These are phyloP conservation scores for Alcedo atthis DNA, from an alignment of 2,797 vertebrate genomes.

Conservation along the genomic window DNA sequence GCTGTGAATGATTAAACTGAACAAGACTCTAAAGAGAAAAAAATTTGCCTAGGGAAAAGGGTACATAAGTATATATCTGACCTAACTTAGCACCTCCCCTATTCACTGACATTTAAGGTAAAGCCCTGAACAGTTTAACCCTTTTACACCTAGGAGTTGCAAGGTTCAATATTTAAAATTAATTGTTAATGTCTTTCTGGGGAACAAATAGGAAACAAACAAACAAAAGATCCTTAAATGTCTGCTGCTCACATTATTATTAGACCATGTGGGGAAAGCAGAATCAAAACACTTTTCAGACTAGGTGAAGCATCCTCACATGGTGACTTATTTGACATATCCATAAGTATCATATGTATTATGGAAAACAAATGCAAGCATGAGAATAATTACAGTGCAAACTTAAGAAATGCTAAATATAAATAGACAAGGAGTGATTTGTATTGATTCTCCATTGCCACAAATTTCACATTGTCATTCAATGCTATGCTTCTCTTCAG, in stretches of 20 bases:
- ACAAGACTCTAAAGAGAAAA: neutral
- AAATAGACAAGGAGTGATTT: neutral
- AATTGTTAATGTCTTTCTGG: neutral
- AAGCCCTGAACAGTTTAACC: neutral
- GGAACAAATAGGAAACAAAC: neutral
- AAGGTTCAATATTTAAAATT: neutral
- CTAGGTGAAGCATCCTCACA: neutral
- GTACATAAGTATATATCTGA: neutral
- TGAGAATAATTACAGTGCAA: neutral
- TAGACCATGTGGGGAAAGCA: neutral
- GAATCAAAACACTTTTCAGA: neutral
- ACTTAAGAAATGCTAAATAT: neutral
- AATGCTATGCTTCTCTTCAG: neutral
- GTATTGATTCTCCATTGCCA: conserved; percentile 8
- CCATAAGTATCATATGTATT: neutral
- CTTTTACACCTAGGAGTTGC: neutral
- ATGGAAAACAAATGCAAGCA: neutral
- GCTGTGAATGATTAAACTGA: neutral
- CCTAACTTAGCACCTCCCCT: neutral
- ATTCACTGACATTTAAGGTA: neutral
- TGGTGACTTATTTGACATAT: neutral
- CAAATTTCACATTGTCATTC: conserved; percentile 24
- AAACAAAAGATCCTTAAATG: neutral
- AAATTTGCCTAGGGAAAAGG: neutral
- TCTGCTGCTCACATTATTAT: neutral